Percentiles rank a stretch among this genome's conserved stretches.
Conservation (phyloP, 2,888 invertebrate species). For the Ectemnius lituratus region DNA sequence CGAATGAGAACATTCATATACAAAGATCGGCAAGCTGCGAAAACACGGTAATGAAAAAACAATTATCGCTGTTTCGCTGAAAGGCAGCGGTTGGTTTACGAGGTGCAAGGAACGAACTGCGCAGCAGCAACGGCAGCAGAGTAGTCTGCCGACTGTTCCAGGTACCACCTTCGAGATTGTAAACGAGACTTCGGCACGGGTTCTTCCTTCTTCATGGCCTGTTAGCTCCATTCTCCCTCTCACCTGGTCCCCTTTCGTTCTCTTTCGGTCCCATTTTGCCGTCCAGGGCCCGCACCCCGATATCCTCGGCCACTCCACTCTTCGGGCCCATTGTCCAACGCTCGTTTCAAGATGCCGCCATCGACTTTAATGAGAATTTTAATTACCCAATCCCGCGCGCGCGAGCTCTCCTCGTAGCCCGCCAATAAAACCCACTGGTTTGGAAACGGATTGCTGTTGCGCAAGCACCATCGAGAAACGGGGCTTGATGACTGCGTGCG, state of each 20-base stretch:
- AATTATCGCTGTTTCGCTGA: constrained; percentile 6
- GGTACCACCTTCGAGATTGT: constrained; percentile 47
- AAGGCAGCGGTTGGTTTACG: constrained; percentile 39
- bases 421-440: constrained; percentile 44
- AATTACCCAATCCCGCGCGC: constrained; percentile 62
- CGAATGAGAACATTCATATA: too few relatives aligned
- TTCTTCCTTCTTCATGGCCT: constrained; percentile 47
- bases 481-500: constrained; percentile 30
- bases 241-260: constrained; percentile 24
- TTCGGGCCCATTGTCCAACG: constrained; percentile 59
- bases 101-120: constrained; percentile 37
- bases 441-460: constrained; percentile 44
- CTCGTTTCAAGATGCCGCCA: constrained; percentile 64
- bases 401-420: constrained; percentile 24
- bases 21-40: too few relatives aligned
- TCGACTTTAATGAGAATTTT: constrained; percentile 66
- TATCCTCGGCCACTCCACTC: constrained; percentile 46
- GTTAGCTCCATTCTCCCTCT: constrained; percentile 50
- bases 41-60: too few relatives aligned
- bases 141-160: constrained; percentile 29
- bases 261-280: constrained; percentile 48
- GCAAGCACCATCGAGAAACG: constrained; percentile 43
- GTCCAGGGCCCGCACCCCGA: constrained; percentile 11
- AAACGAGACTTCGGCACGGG: constrained; percentile 49
- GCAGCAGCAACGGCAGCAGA: not conserved